Evolutionary conservation across 1,140 invertebrate species (phyloP), one percentile per base, ranked within the genome.

Genomic region (Cyclina sinensis): DNA sequence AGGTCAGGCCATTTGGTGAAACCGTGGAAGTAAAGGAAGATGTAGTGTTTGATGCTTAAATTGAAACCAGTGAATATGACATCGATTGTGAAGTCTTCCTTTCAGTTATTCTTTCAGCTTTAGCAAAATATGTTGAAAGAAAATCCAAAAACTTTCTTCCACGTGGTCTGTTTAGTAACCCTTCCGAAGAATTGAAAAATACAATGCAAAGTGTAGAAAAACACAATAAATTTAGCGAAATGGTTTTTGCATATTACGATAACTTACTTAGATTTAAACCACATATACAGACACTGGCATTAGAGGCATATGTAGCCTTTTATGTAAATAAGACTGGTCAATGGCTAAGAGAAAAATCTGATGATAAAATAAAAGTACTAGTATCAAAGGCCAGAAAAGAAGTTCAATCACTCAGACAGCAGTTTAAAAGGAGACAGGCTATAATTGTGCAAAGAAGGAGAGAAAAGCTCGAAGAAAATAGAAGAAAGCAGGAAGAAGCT

Each of bases 231-330:
- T 74, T 43, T 21, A 39, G 35, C 9, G 70, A 74, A 39, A 4
- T 11, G 12, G 24, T 74, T 5, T 74, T 74, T 21, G 70, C 70
- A 12, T 39, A 54, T 39, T 79, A 78, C 54, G 76, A 79, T n/a
- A 79, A 79, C n/a, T 16, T 79, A 30, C 24, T 79, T 21, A 79
- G 46, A 7, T 79, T 54, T 57, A 51, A 79, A 43, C 76, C 76
- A 79, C 76, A 79, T 54, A 51, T 79, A 5, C 5, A 79, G 3
- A 79, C 43, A 16, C 46, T 79, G 12, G 76, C 76, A 11, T 21
- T 1, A 54, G 43, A 32, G 27, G 76, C 46, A 16, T 54, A 79
- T 14, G n/a, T 57, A 11, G 46, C 76, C 24, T 79, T 57, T 79
- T 3, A 3, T 21, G 30, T 43, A 9, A 39, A 74, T 21, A 74